Evolutionary conservation across 2,888 invertebrate species (phyloP), one percentile per base, ranked within the genome.

Genomic region (Lasioglossum marginatum): DNA sequence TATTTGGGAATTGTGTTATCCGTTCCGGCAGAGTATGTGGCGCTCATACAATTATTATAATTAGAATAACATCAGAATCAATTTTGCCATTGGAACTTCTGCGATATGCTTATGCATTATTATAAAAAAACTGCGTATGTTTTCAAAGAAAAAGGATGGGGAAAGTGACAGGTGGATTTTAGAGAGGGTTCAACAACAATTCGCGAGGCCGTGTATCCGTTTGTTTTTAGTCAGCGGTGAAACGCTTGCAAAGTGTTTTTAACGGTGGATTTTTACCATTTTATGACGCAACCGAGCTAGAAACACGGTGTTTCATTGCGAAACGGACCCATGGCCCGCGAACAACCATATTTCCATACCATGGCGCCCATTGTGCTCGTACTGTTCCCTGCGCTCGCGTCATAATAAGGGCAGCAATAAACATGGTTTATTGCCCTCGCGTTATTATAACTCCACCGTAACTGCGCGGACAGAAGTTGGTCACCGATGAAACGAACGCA

Each of bases 331-430:
- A n/a, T 23, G 16, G 1, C 31, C 37, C 10, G 52, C 73, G 23
- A 4, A 40, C 60, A 31, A 73, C 45, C 31, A 40, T 72, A 81
- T 86, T 84, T 75, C 81, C 77, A 63, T 72, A 23, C 71, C 34
- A 71, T 37, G 43, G 70, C 48, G 37, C 52, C 75, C 63, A 72
- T 82, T 77, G 74, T 73, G 37, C n/a, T 34, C 45, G 52, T 68
- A 73, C 72, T 73, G 76, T 77, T 52, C 40, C 48, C 76, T 52
- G 19, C 27, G 75, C 63, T 73, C 45, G 70, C 37, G 75, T 85
- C 75, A 82, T 85, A 85, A 86, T 85, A 83, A 82, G 77, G 81
- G 52, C 31, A 37, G 82, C 74, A 85, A 86, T 86, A 86, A 86
- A 85, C 81, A 72, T 85, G 52, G 79, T 86, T 86, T 86, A 86